A percentile compares a stretch with the other conserved stretches of the same genome.
Conservation (phyloP, 2,113 vertebrate genomes). For the Athene cunicularia region DNA sequence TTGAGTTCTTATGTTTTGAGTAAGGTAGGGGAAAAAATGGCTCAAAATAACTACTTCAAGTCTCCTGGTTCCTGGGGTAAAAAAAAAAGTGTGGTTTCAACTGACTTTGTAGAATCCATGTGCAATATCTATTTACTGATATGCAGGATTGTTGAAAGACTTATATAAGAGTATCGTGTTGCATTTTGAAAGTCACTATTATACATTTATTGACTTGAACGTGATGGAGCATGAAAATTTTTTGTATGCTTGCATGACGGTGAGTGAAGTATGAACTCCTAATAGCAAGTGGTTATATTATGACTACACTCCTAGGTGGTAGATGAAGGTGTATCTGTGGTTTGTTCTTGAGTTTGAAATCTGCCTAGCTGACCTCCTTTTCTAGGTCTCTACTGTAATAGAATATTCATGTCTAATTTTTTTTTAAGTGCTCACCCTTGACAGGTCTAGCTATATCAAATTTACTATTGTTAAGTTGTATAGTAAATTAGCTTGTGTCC, state of each 20-base stretch:
- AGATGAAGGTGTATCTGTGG: not conserved
- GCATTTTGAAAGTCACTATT: not conserved
- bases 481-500: not conserved
- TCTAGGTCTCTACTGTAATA: not conserved
- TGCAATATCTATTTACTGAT: not conserved
- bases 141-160: not conserved
- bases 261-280: not conserved
- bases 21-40: not conserved
- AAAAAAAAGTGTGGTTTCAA: not conserved
- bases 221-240: not conserved
- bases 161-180: fast-evolving
- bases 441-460: not conserved
- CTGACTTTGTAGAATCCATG: not conserved
- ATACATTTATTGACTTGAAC: not conserved
- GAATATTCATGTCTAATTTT: not conserved
- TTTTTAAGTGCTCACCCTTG: not conserved
- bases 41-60: not conserved
- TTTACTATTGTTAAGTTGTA: not conserved
- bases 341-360: not conserved
- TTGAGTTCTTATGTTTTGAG: not conserved
- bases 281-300: not conserved
- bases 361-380: not conserved
- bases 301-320: not conserved
- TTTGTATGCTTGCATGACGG: not conserved
- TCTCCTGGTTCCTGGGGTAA: not conserved